These are phyloP conservation scores for Sarcophaga peregrina DNA, from an alignment of 1,140 invertebrate species.

Conservation along the genomic window DNA sequence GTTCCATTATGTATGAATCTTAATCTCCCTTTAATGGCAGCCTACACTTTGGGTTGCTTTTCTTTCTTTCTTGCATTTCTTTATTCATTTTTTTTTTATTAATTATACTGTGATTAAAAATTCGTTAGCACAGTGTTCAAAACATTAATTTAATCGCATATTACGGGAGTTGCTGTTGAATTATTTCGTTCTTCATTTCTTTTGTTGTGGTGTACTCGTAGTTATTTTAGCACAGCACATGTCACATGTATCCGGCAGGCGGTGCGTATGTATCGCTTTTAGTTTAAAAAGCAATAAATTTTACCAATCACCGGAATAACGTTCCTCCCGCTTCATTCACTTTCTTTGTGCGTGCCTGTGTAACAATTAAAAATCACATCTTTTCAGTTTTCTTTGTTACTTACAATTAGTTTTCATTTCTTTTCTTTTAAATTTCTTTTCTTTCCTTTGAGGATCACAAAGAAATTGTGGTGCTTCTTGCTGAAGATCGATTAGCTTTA, in stretches of 20 bases:
- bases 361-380: slow-evolving; percentile 15
- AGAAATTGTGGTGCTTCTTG: neutral
- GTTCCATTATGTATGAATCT: neutral
- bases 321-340: neutral
- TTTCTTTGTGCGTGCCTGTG: neutral
- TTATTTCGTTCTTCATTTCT: neutral
- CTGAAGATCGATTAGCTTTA: too few relatives aligned
- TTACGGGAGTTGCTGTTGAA: neutral
- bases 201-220: neutral
- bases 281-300: slow-evolving; percentile 23
- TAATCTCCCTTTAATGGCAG: neutral
- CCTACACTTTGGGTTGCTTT: too few relatives aligned
- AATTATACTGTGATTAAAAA: slow-evolving; percentile 10
- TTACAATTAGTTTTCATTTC: slow-evolving; percentile 13
- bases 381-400: neutral
- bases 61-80: too few relatives aligned
- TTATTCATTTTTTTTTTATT: neutral
- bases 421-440: too few relatives aligned
- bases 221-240: slow-evolving; percentile 28
- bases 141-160: slow-evolving; percentile 14
- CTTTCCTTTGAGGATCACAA: neutral
- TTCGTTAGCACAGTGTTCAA: slow-evolving; percentile 8
- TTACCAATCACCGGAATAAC: neutral
- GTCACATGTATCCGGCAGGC: slow-evolving; percentile 30
- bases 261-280: neutral